Evolutionary conservation across 1,140 invertebrate genomes (phyloP), one percentile per base, ranked within the genome.

Genomic region (Elysia chlorotica): DNA sequence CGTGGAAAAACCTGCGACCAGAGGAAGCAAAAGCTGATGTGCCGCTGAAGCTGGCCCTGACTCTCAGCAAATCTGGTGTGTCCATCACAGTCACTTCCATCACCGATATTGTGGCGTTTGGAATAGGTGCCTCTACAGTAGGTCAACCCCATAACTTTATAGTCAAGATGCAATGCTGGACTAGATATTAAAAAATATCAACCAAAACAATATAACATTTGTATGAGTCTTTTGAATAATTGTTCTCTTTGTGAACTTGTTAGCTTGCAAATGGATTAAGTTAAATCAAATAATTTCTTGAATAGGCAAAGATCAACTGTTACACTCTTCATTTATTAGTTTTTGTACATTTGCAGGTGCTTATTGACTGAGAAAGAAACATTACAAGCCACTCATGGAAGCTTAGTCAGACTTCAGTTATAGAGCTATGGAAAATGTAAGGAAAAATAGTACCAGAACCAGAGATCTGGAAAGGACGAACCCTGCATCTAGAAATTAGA

Each of bases 71-170:
- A 85, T 96, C 96, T n/a, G 96, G 96, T 0, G 96, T 98, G 19
- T 98, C 96, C 2, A 97, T 99, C 71, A 98, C 96, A 33, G 98
- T 99, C 74, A 99, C 97, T 0, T 98, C 96, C 0, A 89, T 99
- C n/a, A 99, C 97, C 0, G 96, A 99, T 86, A 94, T 97, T 89
- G 92, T 98, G 73, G 96, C 95, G 25, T 98, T 99, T 88, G 95
- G 93, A 86, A 97, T 99, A 67, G 97, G 97, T 25, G 94, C 97
- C 75, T 92, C 96, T 1, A 99, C 98, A 81, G 96, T 95, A 28
- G 95, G 94, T 79, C 25, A 33, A 23, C n/a, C 30, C 10, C n/a
- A 48, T 14, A n/a, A 48, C 41, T 48, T 14, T n/a, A 14, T n/a
- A 14, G 10, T 48, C n/a, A 48, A 14, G n/a, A 14, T 48, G n/a